phyloP scores from a whole-genome alignment of 2,888 invertebrate genomes.

The Chloroclystis v-ata region DNA sequence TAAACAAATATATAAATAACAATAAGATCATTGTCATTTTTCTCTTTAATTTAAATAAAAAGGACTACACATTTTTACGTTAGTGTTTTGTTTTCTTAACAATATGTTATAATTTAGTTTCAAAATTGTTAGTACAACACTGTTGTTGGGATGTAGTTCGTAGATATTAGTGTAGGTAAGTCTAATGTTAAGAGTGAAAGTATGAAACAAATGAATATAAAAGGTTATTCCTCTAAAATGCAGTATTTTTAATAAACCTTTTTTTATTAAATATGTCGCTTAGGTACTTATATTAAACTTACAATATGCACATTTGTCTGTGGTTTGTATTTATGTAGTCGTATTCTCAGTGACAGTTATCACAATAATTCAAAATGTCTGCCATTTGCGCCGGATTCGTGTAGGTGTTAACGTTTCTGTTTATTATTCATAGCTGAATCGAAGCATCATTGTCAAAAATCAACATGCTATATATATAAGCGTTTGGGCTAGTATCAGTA shows the following conservation, averaged over 20 bases:
- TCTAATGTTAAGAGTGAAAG: constrained; percentile 61
- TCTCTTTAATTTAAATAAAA: too few relatives aligned
- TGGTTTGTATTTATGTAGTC: background rate
- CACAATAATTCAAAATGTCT: constrained; percentile 2
- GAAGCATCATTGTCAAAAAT: constrained; percentile 8
- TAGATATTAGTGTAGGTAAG: constrained; percentile 54
- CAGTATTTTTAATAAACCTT: constrained; percentile 37
- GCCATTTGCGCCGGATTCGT: constrained; percentile 14
- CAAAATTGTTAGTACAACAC: constrained; percentile 35
- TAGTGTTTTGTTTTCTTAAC: background rate
- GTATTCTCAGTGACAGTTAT: background rate
- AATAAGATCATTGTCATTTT: too few relatives aligned
- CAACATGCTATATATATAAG: background rate
- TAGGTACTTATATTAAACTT: too few relatives aligned
- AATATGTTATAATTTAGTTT: constrained; percentile 28
- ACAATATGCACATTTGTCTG: too few relatives aligned
- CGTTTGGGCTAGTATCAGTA: too few relatives aligned
- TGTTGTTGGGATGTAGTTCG: constrained; percentile 40
- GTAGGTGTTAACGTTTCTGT: constrained; percentile 15
- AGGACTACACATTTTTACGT: background rate
- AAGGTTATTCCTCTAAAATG: constrained; percentile 68
- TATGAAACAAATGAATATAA: constrained; percentile 71
- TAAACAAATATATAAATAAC: too few relatives aligned
- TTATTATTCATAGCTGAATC: constrained; percentile 20
- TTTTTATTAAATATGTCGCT: too few relatives aligned